Conservation (phyloP, 2,888 invertebrate genomes). For the Meghimatium bilineatum region DNA sequence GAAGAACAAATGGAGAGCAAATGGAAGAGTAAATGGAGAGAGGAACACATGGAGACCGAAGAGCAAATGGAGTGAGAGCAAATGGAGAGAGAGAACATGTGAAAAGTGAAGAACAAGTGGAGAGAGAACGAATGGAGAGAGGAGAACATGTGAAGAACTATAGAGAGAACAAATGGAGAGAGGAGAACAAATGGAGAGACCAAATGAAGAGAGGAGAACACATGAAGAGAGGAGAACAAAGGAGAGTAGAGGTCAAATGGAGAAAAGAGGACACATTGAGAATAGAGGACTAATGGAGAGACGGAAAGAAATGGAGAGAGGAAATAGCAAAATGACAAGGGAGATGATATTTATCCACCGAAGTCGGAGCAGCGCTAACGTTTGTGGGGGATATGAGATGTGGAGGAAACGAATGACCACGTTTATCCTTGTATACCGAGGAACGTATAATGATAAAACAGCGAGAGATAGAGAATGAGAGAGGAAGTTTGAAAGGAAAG, state of each 20-base stretch:
- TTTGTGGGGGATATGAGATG: too few species aligned
- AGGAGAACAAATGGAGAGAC: not conserved
- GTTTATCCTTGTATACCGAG: too few species aligned
- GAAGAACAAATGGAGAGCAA: not conserved
- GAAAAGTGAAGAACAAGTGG: not conserved
- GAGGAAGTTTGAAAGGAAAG: too few species aligned
- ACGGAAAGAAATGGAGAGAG: constrained; percentile 17
- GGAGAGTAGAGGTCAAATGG: not conserved
- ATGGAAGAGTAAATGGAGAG: not conserved
- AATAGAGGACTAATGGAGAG: not conserved
- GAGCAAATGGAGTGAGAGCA: not conserved
- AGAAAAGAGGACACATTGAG: not conserved
- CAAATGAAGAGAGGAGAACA: not conserved
- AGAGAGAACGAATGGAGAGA: not conserved
- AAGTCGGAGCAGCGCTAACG: too few species aligned
- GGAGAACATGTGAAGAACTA: not conserved
- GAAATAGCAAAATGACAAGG: constrained; percentile 26
- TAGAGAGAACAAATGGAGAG: not conserved
- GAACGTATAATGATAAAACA: too few species aligned
- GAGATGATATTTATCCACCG: too few species aligned
- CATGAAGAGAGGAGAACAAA: not conserved
- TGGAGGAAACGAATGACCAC: too few species aligned
- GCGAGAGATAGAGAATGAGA: too few species aligned
- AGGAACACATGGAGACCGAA: not conserved
- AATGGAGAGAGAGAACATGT: not conserved